Percentiles rank a stretch among this genome's conserved stretches.
Conservation (phyloP, 2,113 vertebrate species). For the Pycnonotus jocosus region DNA sequence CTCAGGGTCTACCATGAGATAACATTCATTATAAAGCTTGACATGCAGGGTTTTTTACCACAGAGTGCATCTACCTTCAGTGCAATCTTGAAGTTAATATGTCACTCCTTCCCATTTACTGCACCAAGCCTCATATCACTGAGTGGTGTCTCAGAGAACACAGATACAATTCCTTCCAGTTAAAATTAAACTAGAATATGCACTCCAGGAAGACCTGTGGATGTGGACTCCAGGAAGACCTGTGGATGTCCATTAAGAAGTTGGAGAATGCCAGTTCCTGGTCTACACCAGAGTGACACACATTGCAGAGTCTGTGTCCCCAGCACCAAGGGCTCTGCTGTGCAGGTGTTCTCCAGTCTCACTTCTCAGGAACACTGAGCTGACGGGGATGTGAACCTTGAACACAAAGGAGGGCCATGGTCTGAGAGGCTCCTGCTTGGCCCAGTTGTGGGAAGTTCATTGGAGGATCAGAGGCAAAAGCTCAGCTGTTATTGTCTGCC, state of each 20-base stretch:
- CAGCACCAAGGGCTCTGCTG: background rate
- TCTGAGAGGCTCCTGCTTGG: background rate
- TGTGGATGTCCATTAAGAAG: background rate
- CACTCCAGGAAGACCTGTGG: background rate
- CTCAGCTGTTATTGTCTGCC: background rate
- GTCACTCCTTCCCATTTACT: background rate
- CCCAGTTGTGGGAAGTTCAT: background rate
- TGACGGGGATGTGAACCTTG: background rate
- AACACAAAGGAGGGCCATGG: background rate
- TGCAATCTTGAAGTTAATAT: background rate
- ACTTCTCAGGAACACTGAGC: background rate
- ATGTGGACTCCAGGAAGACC: background rate
- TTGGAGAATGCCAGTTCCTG: background rate
- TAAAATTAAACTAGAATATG: background rate
- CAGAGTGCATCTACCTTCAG: background rate
- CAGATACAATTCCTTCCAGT: background rate
- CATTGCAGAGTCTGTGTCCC: background rate
- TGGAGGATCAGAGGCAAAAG: background rate
- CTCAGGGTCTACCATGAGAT: background rate
- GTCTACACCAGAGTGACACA: background rate
- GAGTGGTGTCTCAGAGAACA: background rate
- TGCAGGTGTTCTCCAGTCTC: background rate
- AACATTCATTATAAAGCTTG: background rate
- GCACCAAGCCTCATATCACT: background rate
- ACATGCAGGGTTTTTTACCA: background rate